Evolutionary conservation across 2,888 invertebrate genomes (phyloP), one percentile per base, ranked within the genome.

Genomic region (Clitarchus hookeri): DNA sequence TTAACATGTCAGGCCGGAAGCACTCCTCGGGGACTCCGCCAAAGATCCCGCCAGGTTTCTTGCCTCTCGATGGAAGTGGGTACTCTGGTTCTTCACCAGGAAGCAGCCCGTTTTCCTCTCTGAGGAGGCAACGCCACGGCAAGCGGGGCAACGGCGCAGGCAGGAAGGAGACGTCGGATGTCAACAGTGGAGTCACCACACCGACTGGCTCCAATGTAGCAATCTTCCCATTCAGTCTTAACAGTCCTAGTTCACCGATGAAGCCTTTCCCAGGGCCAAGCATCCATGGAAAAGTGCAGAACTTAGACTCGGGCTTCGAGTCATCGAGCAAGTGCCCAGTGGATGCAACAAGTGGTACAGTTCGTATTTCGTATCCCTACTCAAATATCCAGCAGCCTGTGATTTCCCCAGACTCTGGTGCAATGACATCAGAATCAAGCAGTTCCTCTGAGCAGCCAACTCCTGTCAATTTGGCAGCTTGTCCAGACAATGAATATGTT

Each of bases 151-250:
- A 84, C 65, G 88, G 87, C 25, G 23, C 85, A 48, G 86, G 86
- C 77, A 90, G 92, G n/a, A 91, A 92, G 84, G 92, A 92, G 88
- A 92, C 92, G 6, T 91, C 91, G 88, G 92, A 92, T 86, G 44
- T 84, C 36, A 85, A 65, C 3, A 87, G 87, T 86, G 92, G 91
- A 86, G 90, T 91, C 87, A 91, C 92, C 4, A 94, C 94, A 0
- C 94, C 94, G 0, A 93, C 94, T 1, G 94, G 94, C 83, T 94
- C 93, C 6, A 92, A 92, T 11, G 93, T 93, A 86, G 94, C 95
- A 0, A 94, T 95, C 87, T 95, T 95, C 90, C 95, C 95, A 0
- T 93, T 95, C 89, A 95, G 94, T 87, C 91, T 95, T 83, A 95
- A 95, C 90, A 95, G 95, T 88, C 95, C 95, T 0, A 93, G 94